These are phyloP conservation scores for Pandemis cinnamomeana DNA, from an alignment of 2,888 invertebrate genomes.

Conservation along the genomic window DNA sequence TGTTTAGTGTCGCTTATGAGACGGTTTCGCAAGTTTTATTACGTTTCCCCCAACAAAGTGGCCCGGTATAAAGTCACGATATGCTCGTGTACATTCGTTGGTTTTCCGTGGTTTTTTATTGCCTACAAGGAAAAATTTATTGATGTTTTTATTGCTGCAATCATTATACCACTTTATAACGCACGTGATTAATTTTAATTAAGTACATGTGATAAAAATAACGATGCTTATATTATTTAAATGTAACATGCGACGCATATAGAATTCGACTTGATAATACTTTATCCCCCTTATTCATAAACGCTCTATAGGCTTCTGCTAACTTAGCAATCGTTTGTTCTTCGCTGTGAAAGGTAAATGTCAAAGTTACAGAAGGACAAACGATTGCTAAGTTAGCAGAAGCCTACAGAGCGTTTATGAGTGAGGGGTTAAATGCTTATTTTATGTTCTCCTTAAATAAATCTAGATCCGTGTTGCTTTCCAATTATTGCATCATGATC, in stretches of 20 bases:
- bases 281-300: no score
- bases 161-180: not conserved
- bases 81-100: slow-evolving; percentile 13
- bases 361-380: no score
- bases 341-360: no score
- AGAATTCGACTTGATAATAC: no score
- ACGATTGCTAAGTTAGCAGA: no score
- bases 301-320: no score
- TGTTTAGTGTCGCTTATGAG: slow-evolving; percentile 26
- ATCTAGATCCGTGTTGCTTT: no score
- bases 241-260: not conserved
- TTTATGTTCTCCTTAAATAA: no score
- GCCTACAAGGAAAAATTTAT: not conserved
- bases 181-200: not conserved
- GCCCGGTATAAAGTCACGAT: slow-evolving; percentile 21
- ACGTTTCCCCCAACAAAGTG: slow-evolving; percentile 15
- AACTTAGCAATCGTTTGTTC: no score
- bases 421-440: no score
- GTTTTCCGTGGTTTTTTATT: slow-evolving; percentile 10
- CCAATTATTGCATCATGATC: no score
- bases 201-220: not conserved
- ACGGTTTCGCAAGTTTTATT: slow-evolving; percentile 23
- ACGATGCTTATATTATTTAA: not conserved
- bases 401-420: no score
- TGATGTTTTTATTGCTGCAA: not conserved